Base-by-base conservation (phyloP, 2,888 invertebrate species). In the Dolomedes plantarius region DNA sequence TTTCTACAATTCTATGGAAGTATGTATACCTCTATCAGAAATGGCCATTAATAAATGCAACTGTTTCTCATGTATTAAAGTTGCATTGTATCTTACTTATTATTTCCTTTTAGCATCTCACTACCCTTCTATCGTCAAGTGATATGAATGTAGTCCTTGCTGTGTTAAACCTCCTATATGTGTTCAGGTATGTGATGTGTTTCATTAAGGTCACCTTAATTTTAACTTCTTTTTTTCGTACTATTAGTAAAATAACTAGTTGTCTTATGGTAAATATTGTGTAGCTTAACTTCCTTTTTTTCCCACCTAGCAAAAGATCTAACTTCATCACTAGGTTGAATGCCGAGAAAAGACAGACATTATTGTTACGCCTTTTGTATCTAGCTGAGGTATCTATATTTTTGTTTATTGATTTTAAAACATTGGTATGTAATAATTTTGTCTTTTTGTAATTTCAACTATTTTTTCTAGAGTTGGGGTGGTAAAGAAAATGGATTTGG, bases 401-500 rank as follows among this genome's bases (percentile, higher is more conserved):
- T 36, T 36, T 7, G 9, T n/a, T 7, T 36, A 36, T 36, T 7
- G 9, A 7, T 36, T 36, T 36, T 36, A 5, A n/a, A n/a, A n/a
- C 36, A 36, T 36, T 7, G 5, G 36, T 36, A 36, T 36, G 5
- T 36, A 5, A n/a, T n/a, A 36, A 7, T 36, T 36, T 5, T 36
- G 5, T 7, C 16, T 29, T n/a, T n/a, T n/a, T n/a, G 31, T 65
- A n/a, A 29, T 65, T 0, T 29, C 13, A 31, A 2, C 32, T 62
- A 16, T 1, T 39, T 32, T 74, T 89, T 90, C 50, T 90, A 94
- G 94, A 95, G 94, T 90, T 95, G 95, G 95, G 96, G 96, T 89
- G 96, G 96, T 65, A 95, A 95, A 90, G 96, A 96, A 91, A 96
- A 96, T 92, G 96, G 96, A 71, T 96, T 96, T 91, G 95, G 96